phyloP scores from a whole-genome alignment of 2,888 invertebrate species.

The Plebejus melissa region DNA sequence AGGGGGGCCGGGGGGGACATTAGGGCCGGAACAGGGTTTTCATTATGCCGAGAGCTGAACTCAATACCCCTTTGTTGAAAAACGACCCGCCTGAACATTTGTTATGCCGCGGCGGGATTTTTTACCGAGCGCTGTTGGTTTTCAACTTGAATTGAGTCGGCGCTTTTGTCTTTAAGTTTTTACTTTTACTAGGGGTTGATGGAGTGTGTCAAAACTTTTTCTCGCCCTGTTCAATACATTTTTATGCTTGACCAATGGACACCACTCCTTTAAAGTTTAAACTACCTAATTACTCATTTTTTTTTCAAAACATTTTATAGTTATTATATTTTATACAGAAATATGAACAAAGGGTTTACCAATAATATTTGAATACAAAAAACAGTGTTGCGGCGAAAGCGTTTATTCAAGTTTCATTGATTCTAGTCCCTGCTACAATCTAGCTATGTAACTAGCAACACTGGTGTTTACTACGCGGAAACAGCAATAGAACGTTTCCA shows the following conservation, averaged over 20 bases:
- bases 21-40: constrained; percentile 31
- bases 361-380: too few relatives aligned
- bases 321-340: too few relatives aligned
- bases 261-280: too few relatives aligned
- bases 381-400: not conserved
- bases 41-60: constrained; percentile 32
- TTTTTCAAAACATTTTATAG: too few relatives aligned
- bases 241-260: too few relatives aligned
- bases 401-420: not conserved
- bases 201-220: not conserved
- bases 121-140: constrained; percentile 7
- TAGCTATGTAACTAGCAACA: not conserved
- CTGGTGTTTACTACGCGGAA: not conserved
- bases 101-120: constrained; percentile 8
- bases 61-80: constrained; percentile 29
- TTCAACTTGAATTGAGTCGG: constrained; percentile 4
- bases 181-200: not conserved
- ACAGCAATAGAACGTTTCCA: constrained; percentile 12
- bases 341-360: too few relatives aligned
- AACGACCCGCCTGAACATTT: constrained; percentile 25
- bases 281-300: too few relatives aligned
- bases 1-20: constrained; percentile 29
- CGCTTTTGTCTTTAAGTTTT: constrained; percentile 8
- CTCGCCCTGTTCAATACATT: not conserved
- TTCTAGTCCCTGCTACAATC: not conserved